Conservation (phyloP, 2,888 invertebrate species). For the Mesochorus sp. region DNA sequence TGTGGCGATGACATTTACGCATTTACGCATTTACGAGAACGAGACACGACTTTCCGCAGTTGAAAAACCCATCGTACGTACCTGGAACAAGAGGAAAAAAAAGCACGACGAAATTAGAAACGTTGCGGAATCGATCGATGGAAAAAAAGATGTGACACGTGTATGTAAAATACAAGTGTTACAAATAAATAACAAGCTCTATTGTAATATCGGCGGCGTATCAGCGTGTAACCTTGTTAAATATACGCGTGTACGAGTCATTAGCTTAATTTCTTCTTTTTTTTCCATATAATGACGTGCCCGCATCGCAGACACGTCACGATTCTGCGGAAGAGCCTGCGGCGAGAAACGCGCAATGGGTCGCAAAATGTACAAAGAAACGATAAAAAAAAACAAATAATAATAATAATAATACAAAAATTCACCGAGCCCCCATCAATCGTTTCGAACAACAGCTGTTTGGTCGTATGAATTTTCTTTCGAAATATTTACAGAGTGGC, state of each 20-base stretch:
- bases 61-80: constrained; percentile 54
- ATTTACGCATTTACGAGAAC: too few species aligned
- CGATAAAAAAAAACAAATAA: constrained; percentile 27
- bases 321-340: not conserved
- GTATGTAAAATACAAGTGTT: not conserved
- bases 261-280: constrained; percentile 31
- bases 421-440: constrained; percentile 52
- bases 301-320: constrained; percentile 30
- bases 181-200: not conserved
- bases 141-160: not conserved
- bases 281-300: constrained; percentile 17
- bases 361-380: constrained; percentile 13
- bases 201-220: constrained; percentile 20
- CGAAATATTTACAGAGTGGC: not conserved
- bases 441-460: constrained; percentile 41
- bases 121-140: constrained; percentile 34
- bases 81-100: constrained; percentile 61
- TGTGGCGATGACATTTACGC: not conserved
- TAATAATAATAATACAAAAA: constrained; percentile 55
- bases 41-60: not conserved
- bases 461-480: not conserved
- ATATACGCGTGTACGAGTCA: constrained; percentile 47
- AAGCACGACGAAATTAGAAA: constrained; percentile 13
- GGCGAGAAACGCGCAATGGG: not conserved
- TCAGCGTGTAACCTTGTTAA: constrained; percentile 14